These are phyloP conservation scores for Odocoileus virginianus DNA, from an alignment of 2,113 vertebrate species.

Conservation along the genomic window DNA sequence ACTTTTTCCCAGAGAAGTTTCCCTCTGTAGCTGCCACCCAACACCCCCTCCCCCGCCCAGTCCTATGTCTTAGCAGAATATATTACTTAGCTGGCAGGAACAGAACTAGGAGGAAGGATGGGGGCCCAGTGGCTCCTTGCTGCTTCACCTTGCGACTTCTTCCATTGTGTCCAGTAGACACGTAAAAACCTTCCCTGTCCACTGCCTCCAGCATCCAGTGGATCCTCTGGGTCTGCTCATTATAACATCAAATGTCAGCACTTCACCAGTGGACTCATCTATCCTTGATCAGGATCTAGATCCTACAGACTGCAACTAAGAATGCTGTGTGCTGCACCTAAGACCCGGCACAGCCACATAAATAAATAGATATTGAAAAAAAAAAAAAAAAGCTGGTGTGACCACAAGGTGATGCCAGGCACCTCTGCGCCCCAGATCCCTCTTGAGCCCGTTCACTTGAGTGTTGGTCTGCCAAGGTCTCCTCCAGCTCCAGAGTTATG, in stretches of 20 bases:
- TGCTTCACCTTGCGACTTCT: not conserved
- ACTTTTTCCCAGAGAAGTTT: not conserved
- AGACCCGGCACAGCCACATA: not conserved
- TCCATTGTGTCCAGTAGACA: not conserved
- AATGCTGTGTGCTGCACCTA: not conserved
- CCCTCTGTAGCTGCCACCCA: not conserved
- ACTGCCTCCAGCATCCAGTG: not conserved
- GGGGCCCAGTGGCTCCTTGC: not conserved
- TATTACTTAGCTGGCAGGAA: not conserved
- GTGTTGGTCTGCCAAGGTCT: not conserved
- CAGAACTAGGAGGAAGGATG: not conserved
- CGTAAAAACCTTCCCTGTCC: not conserved
- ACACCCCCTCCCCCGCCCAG: accelerated
- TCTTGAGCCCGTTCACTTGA: accelerated
- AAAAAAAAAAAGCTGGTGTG: not conserved
- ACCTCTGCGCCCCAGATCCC: not conserved
- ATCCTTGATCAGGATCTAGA: not conserved
- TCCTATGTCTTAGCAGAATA: not conserved
- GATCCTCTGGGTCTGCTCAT: not conserved
- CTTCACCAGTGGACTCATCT: not conserved
- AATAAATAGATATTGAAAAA: not conserved
- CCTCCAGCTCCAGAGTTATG: not conserved
- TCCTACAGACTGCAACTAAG: not conserved
- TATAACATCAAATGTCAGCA: not conserved
- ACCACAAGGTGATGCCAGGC: accelerated